Conservation (phyloP, 2,888 invertebrate species). For the Hirtodrosophila alboralis region DNA sequence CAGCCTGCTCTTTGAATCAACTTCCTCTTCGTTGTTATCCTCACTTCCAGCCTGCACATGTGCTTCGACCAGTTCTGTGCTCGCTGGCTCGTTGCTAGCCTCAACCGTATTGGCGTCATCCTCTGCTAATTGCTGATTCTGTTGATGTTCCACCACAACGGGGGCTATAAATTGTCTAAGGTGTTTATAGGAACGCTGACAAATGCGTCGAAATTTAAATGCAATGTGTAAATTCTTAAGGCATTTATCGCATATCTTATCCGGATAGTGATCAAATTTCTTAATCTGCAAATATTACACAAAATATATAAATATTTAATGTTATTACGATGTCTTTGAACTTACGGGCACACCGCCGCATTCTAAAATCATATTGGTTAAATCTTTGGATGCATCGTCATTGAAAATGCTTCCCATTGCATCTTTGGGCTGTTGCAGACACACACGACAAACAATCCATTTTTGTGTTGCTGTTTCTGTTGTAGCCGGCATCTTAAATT, state of each 20-base stretch:
- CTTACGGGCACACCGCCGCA: conserved; percentile 82
- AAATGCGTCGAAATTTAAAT: conserved; percentile 74
- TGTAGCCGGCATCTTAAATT: conserved; percentile 47
- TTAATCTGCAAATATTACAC: conserved; percentile 63
- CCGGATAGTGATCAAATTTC: conserved; percentile 80
- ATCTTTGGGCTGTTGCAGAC: conserved; percentile 79
- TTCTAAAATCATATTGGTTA: conserved; percentile 81
- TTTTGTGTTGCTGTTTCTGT: conserved; percentile 64
- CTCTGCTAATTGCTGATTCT: conserved; percentile 13
- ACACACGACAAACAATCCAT: conserved; percentile 81
- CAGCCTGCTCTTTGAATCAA: conserved; percentile 45
- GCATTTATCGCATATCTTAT: conserved; percentile 80
- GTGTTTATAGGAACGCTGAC: conserved; percentile 80
- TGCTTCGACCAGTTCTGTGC: conserved; percentile 38
- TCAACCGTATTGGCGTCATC: conserved; percentile 34
- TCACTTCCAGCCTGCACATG: conserved; percentile 10
- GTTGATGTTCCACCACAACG: conserved; percentile 69
- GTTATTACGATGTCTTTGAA: background rate
- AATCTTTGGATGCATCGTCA: conserved; percentile 74
- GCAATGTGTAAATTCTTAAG: conserved; percentile 72
- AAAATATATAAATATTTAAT: background rate
- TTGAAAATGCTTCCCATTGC: conserved; percentile 79
- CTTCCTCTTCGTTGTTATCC: conserved; percentile 27
- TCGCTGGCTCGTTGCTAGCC: conserved; percentile 7
- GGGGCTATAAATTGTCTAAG: conserved; percentile 81